Evolutionary conservation across 2,888 invertebrate genomes (phyloP), one percentile per base, ranked within the genome.

Genomic region (Drosophila mettleri): DNA sequence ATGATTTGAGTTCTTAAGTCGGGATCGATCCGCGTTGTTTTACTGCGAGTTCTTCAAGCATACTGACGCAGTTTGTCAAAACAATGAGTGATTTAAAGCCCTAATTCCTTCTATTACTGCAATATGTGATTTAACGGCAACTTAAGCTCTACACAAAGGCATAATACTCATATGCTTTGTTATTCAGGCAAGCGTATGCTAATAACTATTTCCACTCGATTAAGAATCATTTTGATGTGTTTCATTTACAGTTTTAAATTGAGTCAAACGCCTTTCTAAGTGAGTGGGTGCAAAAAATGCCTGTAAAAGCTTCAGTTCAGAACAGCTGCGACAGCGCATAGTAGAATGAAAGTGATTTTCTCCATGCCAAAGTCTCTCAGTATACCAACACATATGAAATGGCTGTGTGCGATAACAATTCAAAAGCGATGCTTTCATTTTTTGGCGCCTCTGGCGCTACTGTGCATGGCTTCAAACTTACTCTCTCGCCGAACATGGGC

Each of bases 371-470:
- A 68, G 36, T 33, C 24, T 33, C 24, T 18, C 18, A 10, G 38
- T 36, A 27, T 29, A 38, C 27, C 12, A 43, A 34, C 34, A 24
- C 10, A 31, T 14, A 53, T 52, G 29, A 8, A 6, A 43, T 22
- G 53, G 33, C 48, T 59, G 24, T 29, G 24, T 49, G 24, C 27
- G 52, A 75, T 46, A 63, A 75, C 63, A 36, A 34, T 39, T 41
- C 16, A 39, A 59, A 36, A 31, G 22, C 4, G 54, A 12, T 41
- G 62, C 36, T 68, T 74, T 63, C 33, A 54, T 33, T 54, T 71
- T 54, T 67, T 72, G 51, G 62, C 62, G 62, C 55, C 46, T 69
- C 75, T 46, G 66, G 58, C 51, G 62, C 48, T 73, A 72, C 73
- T 77, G 73, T 77, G 77, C 72, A 65, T 20, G 51, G 33, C 8